These are phyloP conservation scores for Embidobia sp. DNA, from an alignment of 2,888 invertebrate species.

Conservation along the genomic window DNA sequence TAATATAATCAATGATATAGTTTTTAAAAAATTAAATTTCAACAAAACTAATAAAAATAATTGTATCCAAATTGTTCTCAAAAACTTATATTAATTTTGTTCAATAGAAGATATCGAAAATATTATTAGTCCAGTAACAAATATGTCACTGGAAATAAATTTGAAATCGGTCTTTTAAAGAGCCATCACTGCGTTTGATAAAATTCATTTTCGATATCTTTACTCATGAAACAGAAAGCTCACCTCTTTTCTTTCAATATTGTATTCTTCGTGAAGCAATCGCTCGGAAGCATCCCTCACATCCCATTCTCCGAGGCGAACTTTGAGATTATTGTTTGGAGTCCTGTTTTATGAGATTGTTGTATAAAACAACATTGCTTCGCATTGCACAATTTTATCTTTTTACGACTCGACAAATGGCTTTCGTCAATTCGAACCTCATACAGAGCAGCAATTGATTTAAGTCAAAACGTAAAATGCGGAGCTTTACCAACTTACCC, in stretches of 20 bases:
- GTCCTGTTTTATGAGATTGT: constrained; percentile 84
- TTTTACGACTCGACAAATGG: constrained; percentile 32
- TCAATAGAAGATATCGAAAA: too few relatives aligned
- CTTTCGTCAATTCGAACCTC: constrained; percentile 15
- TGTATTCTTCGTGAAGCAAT: constrained; percentile 92
- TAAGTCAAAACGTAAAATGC: constrained; percentile 20
- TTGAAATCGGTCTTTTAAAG: too few relatives aligned
- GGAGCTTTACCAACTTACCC: too few relatives aligned
- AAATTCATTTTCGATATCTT: constrained; percentile 7
- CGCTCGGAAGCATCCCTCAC: constrained; percentile 92
- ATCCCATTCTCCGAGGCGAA: constrained; percentile 96
- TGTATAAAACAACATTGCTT: constrained; percentile 58
- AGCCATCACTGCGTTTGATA: too few relatives aligned
- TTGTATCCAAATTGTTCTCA: too few relatives aligned
- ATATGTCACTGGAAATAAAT: too few relatives aligned
- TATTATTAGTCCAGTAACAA: too few relatives aligned
- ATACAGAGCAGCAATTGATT: constrained; percentile 16
- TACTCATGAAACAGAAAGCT: constrained; percentile 16
- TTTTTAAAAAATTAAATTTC: too few relatives aligned
- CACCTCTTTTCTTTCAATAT: constrained; percentile 93
- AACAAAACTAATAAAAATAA: too few relatives aligned
- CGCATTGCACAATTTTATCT: constrained; percentile 31
- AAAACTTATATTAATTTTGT: too few relatives aligned
- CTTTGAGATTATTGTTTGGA: constrained; percentile 92
- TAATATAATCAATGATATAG: too few relatives aligned